Percentiles rank a stretch among this genome's conserved stretches.
phyloP scores from a whole-genome alignment of 37 sponge, comb jelly and placozoan genomes.

The Eunapius fragilis region DNA sequence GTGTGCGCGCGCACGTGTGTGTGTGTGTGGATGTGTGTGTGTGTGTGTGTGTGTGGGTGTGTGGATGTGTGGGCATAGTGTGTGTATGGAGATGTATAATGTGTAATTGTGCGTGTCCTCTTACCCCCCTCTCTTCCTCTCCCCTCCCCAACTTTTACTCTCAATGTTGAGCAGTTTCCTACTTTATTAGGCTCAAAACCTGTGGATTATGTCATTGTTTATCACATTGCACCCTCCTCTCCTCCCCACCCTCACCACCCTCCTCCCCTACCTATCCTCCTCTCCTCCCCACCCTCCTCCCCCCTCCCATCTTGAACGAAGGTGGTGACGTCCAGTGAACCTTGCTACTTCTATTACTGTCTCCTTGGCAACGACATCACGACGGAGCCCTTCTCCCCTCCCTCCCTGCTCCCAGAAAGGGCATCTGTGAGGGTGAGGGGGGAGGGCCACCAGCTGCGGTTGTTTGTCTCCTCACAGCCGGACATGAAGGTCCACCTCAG shows the following conservation, averaged over 20 bases:
- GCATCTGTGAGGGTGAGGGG: constrained; percentile 61
- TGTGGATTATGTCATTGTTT: too few relatives aligned
- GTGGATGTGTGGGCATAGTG: not conserved
- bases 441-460: not conserved
- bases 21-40: not conserved
- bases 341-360: constrained; percentile 62
- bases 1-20: too few relatives aligned
- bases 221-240: too few relatives aligned
- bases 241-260: too few relatives aligned
- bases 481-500: constrained; percentile 42
- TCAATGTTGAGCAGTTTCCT: too few relatives aligned
- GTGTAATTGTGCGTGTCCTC: too few relatives aligned
- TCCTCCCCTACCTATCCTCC: too few relatives aligned
- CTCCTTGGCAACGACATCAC: constrained; percentile 83
- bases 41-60: not conserved
- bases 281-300: too few relatives aligned
- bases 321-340: not conserved
- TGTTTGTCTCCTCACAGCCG: constrained; percentile 53
- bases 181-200: too few relatives aligned
- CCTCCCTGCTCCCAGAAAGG: constrained; percentile 64
- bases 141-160: too few relatives aligned
- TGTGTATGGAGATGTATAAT: too few relatives aligned
- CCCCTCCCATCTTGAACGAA: too few relatives aligned
- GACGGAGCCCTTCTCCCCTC: constrained; percentile 53
- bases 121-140: not conserved